phyloP scores from a whole-genome alignment of 2,888 invertebrate genomes.

The Clusia tigrina region DNA sequence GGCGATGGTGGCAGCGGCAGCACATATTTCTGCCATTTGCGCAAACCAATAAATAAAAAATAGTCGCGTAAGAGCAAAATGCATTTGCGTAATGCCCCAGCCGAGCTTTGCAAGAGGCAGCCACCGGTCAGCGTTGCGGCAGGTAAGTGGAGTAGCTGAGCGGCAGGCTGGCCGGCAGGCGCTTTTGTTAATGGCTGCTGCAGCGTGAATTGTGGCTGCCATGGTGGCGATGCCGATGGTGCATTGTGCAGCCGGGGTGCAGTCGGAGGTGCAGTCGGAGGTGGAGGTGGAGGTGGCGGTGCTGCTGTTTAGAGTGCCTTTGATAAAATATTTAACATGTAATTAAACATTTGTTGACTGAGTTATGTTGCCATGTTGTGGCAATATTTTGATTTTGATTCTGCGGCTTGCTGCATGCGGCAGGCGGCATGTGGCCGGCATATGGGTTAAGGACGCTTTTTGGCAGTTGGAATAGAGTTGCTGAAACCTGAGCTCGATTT shows the following conservation, averaged over 20 bases:
- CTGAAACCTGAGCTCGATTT: conserved; percentile 40
- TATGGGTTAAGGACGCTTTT: conserved; percentile 49
- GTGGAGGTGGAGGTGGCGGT: conserved; percentile 29
- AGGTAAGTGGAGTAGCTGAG: background rate
- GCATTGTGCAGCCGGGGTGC: conserved; percentile 22
- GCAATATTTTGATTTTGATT: conserved; percentile 11
- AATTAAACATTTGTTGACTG: conserved; percentile 45
- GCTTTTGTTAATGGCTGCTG: conserved; percentile 27
- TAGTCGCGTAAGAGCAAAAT: background rate
- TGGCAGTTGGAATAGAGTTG: conserved; percentile 50
- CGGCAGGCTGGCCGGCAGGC: background rate
- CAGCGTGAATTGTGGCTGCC: conserved; percentile 37
- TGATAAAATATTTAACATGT: conserved; percentile 54
- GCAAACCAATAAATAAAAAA: conserved; percentile 24
- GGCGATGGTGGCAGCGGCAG: background rate
- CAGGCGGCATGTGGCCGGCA: conserved; percentile 5
- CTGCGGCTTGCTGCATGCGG: background rate
- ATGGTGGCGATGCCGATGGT: no score
- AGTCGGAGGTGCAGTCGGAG: background rate
- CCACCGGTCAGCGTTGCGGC: background rate
- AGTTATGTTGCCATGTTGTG: background rate
- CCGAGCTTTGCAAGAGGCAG: background rate
- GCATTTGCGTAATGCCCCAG: conserved; percentile 7
- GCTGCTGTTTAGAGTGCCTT: conserved; percentile 23
- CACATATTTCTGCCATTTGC: conserved; percentile 16